These are phyloP conservation scores for Lasioglossum villosulum DNA, from an alignment of 2,888 invertebrate species.

Conservation along the genomic window DNA sequence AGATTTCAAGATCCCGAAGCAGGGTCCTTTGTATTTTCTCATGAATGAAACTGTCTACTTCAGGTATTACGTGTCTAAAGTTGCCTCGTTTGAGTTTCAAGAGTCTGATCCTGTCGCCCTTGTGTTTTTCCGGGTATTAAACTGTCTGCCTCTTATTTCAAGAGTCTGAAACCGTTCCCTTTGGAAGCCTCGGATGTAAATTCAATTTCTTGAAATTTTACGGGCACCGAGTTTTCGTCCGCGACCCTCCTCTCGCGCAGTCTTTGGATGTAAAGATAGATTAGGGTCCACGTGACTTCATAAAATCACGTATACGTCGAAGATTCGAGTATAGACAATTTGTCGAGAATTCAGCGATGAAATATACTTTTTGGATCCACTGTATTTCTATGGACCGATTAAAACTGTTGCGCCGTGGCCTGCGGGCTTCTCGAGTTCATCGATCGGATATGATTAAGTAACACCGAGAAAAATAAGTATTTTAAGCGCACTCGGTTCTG, in stretches of 20 bases:
- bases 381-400: not conserved
- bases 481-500: slow-evolving; percentile 33
- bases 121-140: slow-evolving; percentile 16
- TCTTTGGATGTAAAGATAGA: not conserved
- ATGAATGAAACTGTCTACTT: slow-evolving; percentile 7
- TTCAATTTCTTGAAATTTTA: not conserved
- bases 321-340: not conserved
- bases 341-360: not conserved
- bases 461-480: slow-evolving; percentile 30
- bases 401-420: not conserved
- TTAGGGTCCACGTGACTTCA: not conserved
- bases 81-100: slow-evolving; percentile 11
- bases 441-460: slow-evolving; percentile 33
- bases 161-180: slow-evolving; percentile 3
- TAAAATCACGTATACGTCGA: not conserved
- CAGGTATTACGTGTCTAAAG: slow-evolving; percentile 13
- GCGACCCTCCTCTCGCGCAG: not conserved
- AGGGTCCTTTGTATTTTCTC: not conserved
- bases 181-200: not conserved
- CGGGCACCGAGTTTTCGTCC: not conserved
- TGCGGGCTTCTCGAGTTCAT: not conserved
- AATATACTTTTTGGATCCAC: not conserved
- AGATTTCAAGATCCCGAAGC: not conserved
- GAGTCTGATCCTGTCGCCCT: slow-evolving; percentile 13
- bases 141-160: slow-evolving; percentile 17